These are phyloP conservation scores for Apamea monoglypha DNA, from an alignment of 2,888 invertebrate genomes.

Conservation along the genomic window DNA sequence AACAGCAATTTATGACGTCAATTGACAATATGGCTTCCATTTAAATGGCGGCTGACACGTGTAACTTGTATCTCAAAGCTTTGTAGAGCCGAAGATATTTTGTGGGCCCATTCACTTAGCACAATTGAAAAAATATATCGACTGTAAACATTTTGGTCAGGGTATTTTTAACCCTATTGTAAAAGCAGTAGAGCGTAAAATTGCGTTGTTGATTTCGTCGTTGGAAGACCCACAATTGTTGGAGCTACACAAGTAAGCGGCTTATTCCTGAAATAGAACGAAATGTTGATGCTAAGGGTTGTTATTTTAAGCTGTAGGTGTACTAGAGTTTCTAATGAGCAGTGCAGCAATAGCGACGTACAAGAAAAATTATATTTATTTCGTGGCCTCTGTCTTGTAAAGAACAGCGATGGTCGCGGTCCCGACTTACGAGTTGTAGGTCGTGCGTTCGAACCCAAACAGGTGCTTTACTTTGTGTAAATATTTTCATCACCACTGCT, in stretches of 20 bases:
- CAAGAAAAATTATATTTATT: neutral
- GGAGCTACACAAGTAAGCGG: conserved; percentile 55
- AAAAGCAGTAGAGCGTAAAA: neutral
- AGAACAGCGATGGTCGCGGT: too few relatives aligned
- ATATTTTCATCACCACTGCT: too few relatives aligned
- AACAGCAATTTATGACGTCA: conserved; percentile 40
- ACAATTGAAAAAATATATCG: conserved; percentile 60
- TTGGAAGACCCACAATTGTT: conserved; percentile 31
- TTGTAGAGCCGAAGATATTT: conserved; percentile 45
- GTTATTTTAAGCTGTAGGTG: conserved; percentile 54
- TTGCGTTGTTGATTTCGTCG: neutral
- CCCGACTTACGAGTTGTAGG: too few relatives aligned
- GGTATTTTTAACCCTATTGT: conserved; percentile 20
- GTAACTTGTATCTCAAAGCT: conserved; percentile 62
- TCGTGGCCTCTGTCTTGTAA: too few relatives aligned
- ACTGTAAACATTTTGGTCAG: conserved; percentile 19
- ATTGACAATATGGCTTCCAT: conserved; percentile 47
- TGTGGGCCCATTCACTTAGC: conserved; percentile 45
- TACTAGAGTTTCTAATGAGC: conserved; percentile 16
- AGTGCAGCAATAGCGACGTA: neutral
- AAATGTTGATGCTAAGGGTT: conserved; percentile 58
- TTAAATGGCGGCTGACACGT: conserved; percentile 58
- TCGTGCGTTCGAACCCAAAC: too few relatives aligned
- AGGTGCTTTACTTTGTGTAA: too few relatives aligned
- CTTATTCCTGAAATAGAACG: conserved; percentile 58